Base-by-base conservation (phyloP, 2,113 vertebrate genomes). In the Microtus oregoni region DNA sequence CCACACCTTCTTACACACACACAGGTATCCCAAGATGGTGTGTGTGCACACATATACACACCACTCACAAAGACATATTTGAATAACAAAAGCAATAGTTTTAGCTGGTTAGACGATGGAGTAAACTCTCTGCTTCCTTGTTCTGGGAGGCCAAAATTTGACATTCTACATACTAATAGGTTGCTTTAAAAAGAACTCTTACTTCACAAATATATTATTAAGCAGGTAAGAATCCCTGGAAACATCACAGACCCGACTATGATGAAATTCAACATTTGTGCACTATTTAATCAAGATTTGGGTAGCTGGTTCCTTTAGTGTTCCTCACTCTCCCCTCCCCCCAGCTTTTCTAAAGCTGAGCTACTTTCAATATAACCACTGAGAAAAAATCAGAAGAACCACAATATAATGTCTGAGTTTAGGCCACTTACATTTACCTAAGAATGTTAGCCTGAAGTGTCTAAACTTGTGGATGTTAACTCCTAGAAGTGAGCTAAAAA, bases 401-500 rank as follows among this genome's bases (percentile, higher is more conserved):
- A 75, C 3, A 87, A 35, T 58, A 90, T 11, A 24, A 61, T 58
- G 24, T 88, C 87, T 14, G 91, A 76, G 10, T 92, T 87, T 63
- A 96, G 76, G 63, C 58, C 83, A 81, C 50, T 85, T 87, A 72
- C 63, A 91, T 83, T 90, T 75, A 76, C 82, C 47, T 96, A 73
- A 93, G 83, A 94, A 94, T 65, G 61, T 52, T 47, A 81, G 44
- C 89, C 70, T 72, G 44, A 93, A 94, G 70, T 93, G 44, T 95
- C 55, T 92, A n/a, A 94, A 82, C 50, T 94, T 89, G 47, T 87
- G 87, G 58, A 3, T 72, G 86, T 92, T 93, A 96, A 63, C 50
- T 92, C 73, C 50, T 92, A 87, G 67, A 92, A 86, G 38, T 41
- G 63, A 92, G 58, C 77, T 93, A 93, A 95, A 89, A 95, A 94